Conservation (phyloP, 2,888 invertebrate genomes). For the Diarsia rubi region DNA sequence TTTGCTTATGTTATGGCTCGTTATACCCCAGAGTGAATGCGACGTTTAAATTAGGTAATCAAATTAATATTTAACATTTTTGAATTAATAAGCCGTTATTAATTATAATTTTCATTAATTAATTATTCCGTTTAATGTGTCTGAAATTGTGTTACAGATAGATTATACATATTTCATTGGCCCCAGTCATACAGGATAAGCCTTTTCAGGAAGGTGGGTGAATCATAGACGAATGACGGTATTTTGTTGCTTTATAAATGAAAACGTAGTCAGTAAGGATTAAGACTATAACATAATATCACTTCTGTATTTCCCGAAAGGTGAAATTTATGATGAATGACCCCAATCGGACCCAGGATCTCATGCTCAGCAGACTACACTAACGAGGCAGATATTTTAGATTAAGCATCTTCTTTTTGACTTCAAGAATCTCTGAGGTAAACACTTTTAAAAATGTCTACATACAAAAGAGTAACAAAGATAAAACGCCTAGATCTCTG, state of each 20-base stretch:
- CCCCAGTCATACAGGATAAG: neutral
- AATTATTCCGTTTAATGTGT: neutral
- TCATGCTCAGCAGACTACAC: too few species aligned
- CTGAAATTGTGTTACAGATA: neutral
- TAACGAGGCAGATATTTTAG: too few species aligned
- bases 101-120: constrained; percentile 11
- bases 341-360: too few species aligned
- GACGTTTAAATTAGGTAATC: constrained; percentile 31
- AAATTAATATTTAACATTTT: constrained; percentile 20
- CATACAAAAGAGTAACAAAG: constrained; percentile 16
- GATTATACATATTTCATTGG: neutral
- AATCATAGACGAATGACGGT: neutral
- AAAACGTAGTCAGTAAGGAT: neutral
- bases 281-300: too few species aligned
- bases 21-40: constrained; percentile 50
- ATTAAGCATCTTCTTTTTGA: neutral
- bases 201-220: neutral
- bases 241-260: neutral
- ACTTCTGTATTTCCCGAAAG: too few species aligned
- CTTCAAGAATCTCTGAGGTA: neutral
- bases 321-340: too few species aligned
- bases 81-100: constrained; percentile 7
- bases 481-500: constrained; percentile 25
- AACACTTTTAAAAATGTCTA: constrained; percentile 14
- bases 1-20: constrained; percentile 60